Percentiles rank a stretch among this genome's conserved stretches.
phyloP scores from a whole-genome alignment of 2,797 vertebrate genomes.

The Semotilus atromaculatus region DNA sequence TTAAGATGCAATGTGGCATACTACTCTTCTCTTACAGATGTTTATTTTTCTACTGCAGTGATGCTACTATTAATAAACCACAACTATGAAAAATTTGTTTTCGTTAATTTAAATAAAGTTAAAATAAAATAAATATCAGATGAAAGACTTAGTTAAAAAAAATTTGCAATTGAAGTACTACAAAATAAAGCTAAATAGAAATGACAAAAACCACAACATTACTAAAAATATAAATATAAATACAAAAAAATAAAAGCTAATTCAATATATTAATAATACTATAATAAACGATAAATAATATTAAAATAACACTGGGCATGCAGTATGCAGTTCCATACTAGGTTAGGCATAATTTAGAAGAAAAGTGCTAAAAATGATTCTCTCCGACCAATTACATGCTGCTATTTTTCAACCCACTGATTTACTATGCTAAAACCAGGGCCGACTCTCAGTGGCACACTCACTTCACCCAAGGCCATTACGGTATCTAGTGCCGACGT shows the following conservation, averaged over 20 bases:
- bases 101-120: not conserved
- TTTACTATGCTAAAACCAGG: not conserved
- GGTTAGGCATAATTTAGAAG: not conserved
- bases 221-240: not conserved
- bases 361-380: not conserved
- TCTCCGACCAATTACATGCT: not conserved
- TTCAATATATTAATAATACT: not conserved
- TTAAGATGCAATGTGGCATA: not conserved
- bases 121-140: not conserved
- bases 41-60: not conserved
- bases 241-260: not conserved
- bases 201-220: not conserved
- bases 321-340: not conserved
- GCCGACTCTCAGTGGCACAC: not conserved
- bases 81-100: not conserved
- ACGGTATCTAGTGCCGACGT: conserved; percentile 77
- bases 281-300: not conserved
- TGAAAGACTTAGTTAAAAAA: not conserved
- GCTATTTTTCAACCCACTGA: not conserved
- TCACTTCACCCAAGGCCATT: conserved; percentile 83
- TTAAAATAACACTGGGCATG: not conserved
- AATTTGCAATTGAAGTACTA: not conserved
- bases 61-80: not conserved
- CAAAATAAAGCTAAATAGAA: not conserved
- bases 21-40: not conserved